phyloP scores from a whole-genome alignment of 2,888 invertebrate genomes.

The Homarus gammarus region DNA sequence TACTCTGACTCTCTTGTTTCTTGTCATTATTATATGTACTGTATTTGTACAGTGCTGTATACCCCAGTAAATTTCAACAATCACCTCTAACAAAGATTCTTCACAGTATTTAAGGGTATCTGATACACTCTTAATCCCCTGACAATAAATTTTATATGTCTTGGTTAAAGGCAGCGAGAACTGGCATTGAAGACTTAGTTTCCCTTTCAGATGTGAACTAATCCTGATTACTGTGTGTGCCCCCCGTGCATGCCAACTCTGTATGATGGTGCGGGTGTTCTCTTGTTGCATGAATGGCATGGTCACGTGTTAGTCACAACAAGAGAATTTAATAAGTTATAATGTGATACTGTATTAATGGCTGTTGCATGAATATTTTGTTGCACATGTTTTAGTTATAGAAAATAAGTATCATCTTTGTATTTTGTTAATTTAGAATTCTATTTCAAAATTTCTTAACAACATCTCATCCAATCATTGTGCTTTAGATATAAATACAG shows the following conservation, averaged over 20 bases:
- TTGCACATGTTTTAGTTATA: background rate
- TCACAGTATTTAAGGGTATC: too few relatives aligned
- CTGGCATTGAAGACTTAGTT: background rate
- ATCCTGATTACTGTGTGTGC: background rate
- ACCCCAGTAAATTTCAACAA: too few relatives aligned
- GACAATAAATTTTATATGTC: too few relatives aligned
- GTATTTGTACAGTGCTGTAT: too few relatives aligned
- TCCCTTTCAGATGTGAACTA: slow-evolving; percentile 21
- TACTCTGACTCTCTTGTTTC: too few relatives aligned
- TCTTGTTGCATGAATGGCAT: background rate
- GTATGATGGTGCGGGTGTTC: background rate
- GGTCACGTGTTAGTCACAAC: background rate
- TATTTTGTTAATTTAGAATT: too few relatives aligned
- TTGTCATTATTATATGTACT: too few relatives aligned
- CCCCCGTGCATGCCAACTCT: slow-evolving; percentile 2
- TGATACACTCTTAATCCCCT: too few relatives aligned
- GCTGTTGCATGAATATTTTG: background rate
- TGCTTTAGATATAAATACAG: too few relatives aligned
- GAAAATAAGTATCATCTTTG: background rate
- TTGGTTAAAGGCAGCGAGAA: slow-evolving; percentile 14
- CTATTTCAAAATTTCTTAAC: too few relatives aligned
- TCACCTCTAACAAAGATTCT: too few relatives aligned
- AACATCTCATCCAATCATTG: too few relatives aligned
- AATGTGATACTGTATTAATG: background rate
- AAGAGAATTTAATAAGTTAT: background rate